Evolutionary conservation across 2,113 vertebrate genomes (phyloP).

Genomic region (Lepisosteus osseus): DNA sequence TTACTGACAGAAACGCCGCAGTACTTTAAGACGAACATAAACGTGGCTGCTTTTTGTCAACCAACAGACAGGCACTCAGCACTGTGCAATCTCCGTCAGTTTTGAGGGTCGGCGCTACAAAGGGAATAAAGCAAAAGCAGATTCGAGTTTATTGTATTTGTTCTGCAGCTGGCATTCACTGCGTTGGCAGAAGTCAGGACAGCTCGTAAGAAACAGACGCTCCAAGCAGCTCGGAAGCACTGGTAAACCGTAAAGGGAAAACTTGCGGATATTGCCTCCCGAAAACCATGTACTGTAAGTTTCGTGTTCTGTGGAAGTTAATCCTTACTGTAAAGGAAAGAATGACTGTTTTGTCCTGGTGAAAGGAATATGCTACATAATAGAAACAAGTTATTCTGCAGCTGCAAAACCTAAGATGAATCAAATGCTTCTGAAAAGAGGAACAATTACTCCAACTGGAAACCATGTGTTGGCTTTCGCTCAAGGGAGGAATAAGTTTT

Average conservation of each 20-base stretch:
- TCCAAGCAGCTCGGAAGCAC: background rate
- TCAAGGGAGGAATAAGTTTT: background rate
- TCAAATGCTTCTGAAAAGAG: slow-evolving; percentile 2
- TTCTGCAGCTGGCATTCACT: background rate
- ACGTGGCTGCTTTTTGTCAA: background rate
- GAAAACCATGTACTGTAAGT: background rate
- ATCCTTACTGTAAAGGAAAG: background rate
- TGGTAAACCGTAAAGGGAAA: background rate
- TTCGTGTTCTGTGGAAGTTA: slow-evolving; percentile 9
- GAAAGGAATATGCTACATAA: background rate
- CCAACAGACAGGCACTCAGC: background rate
- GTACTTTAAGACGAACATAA: background rate
- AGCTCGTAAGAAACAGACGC: slow-evolving; percentile 13
- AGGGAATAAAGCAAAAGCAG: background rate
- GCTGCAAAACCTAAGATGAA: background rate
- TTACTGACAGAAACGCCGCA: background rate
- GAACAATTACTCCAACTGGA: slow-evolving; percentile 8
- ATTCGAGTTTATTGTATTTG: background rate
- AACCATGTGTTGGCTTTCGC: background rate
- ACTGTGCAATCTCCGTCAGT: background rate
- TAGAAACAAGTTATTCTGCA: background rate
- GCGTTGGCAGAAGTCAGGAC: background rate
- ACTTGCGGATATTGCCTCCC: background rate
- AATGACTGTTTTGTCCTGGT: background rate
- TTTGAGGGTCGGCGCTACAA: background rate